A percentile compares a stretch with the other conserved stretches of the same genome.
Conservation (phyloP, 1,140 invertebrate species). For the Drosophila albomicans region DNA sequence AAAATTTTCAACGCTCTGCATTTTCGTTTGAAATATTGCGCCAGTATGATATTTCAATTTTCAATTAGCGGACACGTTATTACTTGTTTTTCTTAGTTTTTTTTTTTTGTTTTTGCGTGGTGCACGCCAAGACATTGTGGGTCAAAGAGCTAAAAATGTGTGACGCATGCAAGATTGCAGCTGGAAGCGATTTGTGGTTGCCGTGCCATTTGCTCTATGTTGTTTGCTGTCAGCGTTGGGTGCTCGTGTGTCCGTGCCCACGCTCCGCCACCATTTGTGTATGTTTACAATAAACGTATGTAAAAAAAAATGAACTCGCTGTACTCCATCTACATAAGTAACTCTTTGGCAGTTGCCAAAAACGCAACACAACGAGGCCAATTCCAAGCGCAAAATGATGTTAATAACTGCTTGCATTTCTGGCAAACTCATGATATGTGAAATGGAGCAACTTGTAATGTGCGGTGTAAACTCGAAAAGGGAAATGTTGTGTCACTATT, state of each 20-base stretch:
- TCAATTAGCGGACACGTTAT: constrained; percentile 66
- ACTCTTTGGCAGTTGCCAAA: constrained; percentile 19
- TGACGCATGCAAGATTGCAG: constrained; percentile 66
- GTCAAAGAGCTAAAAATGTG: constrained; percentile 67
- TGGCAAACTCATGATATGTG: constrained; percentile 37
- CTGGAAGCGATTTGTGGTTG: constrained; percentile 34
- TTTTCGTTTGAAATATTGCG: constrained; percentile 64
- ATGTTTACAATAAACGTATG: constrained; percentile 13
- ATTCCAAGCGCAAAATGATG: constrained; percentile 20
- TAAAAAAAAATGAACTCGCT: constrained; percentile 14
- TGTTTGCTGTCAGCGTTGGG: constrained; percentile 29
- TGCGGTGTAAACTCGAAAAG: neutral
- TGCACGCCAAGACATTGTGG: constrained; percentile 61
- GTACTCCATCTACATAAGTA: constrained; percentile 15
- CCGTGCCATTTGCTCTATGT: constrained; percentile 1
- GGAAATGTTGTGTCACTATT: neutral
- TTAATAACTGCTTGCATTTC: constrained; percentile 43
- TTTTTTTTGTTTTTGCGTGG: constrained; percentile 18
- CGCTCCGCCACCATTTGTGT: constrained; percentile 14
- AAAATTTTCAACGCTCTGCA: constrained; percentile 65
- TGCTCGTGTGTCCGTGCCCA: constrained; percentile 20
- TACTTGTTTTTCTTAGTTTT: constrained; percentile 36
- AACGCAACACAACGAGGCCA: constrained; percentile 10
- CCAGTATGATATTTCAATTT: constrained; percentile 79
- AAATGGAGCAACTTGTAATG: neutral